These are phyloP conservation scores for Lepeophtheirus nordmannii DNA, from an alignment of 2,888 invertebrate species.

Conservation along the genomic window DNA sequence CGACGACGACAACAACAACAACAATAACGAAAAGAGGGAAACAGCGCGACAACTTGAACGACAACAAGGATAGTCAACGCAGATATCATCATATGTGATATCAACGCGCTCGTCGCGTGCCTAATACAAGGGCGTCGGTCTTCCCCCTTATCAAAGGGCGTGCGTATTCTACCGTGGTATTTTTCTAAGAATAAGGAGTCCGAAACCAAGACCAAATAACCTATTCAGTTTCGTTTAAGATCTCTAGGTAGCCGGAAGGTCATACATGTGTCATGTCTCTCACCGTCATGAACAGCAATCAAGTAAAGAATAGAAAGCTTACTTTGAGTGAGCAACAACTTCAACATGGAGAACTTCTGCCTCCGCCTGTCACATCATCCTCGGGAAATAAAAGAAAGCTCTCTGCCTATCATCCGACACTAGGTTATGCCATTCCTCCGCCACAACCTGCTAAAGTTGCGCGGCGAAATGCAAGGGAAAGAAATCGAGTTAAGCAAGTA, in stretches of 20 bases:
- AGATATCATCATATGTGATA: too few relatives aligned
- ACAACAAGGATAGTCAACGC: too few relatives aligned
- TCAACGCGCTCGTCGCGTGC: constrained; percentile 5
- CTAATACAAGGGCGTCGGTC: neutral
- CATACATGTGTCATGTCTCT: neutral
- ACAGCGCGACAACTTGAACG: too few relatives aligned
- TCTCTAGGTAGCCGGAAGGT: neutral
- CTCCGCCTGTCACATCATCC: too few relatives aligned
- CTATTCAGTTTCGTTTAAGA: constrained; percentile 4
- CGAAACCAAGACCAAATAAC: constrained; percentile 1
- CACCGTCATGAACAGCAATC: neutral
- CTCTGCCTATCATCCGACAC: constrained; percentile 16
- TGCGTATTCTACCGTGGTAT: neutral
- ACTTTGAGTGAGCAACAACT: too few relatives aligned
- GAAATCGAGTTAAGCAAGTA: constrained; percentile 84
- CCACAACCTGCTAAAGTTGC: constrained; percentile 65
- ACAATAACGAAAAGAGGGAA: too few relatives aligned
- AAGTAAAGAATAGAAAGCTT: neutral
- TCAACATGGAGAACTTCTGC: too few relatives aligned
- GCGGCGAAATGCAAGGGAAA: constrained; percentile 74
- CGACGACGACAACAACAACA: too few relatives aligned
- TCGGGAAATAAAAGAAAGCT: neutral
- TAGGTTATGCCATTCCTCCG: constrained; percentile 21
- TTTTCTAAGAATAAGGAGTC: constrained; percentile 1
- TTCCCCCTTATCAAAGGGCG: neutral